Conservation (phyloP, 2,797 vertebrate species). For the Rachycentron canadum region DNA sequence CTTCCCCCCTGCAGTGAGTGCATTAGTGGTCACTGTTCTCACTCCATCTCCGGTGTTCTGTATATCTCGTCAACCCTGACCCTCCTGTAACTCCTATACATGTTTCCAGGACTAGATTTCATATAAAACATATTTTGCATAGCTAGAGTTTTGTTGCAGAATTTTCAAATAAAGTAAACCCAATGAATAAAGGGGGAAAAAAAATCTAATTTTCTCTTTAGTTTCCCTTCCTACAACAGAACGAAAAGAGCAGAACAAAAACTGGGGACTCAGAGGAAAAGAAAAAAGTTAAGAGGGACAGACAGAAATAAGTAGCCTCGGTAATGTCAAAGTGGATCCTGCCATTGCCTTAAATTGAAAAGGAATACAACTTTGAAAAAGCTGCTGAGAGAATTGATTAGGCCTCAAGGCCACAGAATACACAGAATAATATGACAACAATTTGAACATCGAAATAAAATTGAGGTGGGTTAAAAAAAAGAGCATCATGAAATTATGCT, state of each 20-base stretch:
- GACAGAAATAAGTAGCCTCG: not conserved
- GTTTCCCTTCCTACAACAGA: not conserved
- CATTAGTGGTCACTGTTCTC: not conserved
- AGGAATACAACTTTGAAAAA: constrained; percentile 47
- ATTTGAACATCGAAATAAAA: constrained; percentile 24
- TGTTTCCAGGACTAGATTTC: too few relatives aligned
- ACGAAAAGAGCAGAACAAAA: not conserved
- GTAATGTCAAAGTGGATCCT: constrained; percentile 32
- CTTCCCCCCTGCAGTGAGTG: not conserved
- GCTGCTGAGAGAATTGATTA: constrained; percentile 35
- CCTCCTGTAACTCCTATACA: not conserved
- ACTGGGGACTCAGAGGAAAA: not conserved
- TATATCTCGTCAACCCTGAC: not conserved
- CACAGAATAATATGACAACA: constrained; percentile 44
- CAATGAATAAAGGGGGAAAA: not conserved
- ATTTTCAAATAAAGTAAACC: not conserved
- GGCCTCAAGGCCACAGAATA: constrained; percentile 49
- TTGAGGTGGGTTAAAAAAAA: not conserved
- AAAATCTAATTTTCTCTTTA: not conserved
- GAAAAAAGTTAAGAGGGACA: not conserved
- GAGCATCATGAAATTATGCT: constrained; percentile 5
- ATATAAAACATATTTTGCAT: too few relatives aligned
- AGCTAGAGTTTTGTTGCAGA: not conserved
- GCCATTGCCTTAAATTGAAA: constrained; percentile 35
- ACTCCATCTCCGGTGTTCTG: too few relatives aligned